Base-by-base conservation (phyloP, 2,797 vertebrate species). In the Hoplostethus mediterraneus region DNA sequence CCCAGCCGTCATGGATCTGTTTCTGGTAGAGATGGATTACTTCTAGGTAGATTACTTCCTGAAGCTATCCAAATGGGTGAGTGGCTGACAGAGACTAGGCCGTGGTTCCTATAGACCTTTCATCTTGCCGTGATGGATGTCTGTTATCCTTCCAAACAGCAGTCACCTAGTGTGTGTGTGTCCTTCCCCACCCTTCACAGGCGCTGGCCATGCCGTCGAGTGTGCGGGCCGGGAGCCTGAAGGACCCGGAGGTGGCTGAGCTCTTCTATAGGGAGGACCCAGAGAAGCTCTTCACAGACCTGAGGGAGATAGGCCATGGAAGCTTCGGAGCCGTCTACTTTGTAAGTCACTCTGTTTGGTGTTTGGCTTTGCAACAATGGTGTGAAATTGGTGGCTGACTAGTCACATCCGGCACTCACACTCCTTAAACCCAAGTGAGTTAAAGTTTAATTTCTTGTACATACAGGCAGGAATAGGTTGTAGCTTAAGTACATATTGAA, bases 261-360 rank as follows among this genome's bases (percentile, higher is more conserved):
- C 95, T 98, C 44, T 98, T 98, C 93, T 98, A 92, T 92, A 97
- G 97, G 85, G 97, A 98, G 75, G 97, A 98, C 84, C 97, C 97
- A 0, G 97, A 98, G 90, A 97, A 98, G 84, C 95, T 98, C 80
- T 98, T 98, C 89, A 96, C 95, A 31, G 97, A 98, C 90, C 95
- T 98, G 65, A 94, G 96, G 48, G 97, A 98, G 91, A 98, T 98
- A 25, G 97, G 97, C 71, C 97, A 98, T 94, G 97, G 97, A 79
- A 98, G 97, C 91, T 98, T 98, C 31, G 97, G 97, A 73, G 97
- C 97, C 0, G 97, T 98, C 47, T 98, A 98, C 92, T 98, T 97
- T 28, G 97, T 98, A 84, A 96, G 97, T 95, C 3, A 0, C 6
- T 30, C 31, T 65, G 2, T 0, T 58, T 5, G 2, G 3, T 33